Conservation (phyloP, 1,140 invertebrate genomes). For the Zaprionus vittiger region DNA sequence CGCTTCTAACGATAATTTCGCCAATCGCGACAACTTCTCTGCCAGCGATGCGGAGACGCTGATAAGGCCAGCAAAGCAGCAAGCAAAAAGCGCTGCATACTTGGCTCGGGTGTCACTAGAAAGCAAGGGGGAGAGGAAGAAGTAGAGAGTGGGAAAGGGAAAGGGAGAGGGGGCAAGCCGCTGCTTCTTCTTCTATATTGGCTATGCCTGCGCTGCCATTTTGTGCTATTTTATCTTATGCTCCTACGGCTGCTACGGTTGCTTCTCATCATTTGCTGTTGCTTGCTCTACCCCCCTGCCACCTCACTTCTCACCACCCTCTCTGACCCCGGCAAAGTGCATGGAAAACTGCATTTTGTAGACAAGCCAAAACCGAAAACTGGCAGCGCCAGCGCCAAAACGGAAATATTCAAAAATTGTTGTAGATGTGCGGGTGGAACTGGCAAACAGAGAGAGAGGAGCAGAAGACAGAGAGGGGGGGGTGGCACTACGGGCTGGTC, state of each 20-base stretch:
- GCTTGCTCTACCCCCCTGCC: neutral
- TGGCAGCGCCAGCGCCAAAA: constrained; percentile 62
- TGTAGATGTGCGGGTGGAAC: constrained; percentile 41
- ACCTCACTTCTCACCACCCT: constrained; percentile 5
- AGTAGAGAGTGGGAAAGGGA: too few species aligned
- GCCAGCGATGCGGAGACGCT: constrained; percentile 57
- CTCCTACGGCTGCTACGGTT: constrained; percentile 12
- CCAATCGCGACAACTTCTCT: constrained; percentile 69
- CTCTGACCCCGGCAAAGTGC: constrained; percentile 55
- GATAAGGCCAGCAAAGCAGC: constrained; percentile 47
- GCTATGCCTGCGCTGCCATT: constrained; percentile 51
- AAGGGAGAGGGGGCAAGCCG: too few species aligned
- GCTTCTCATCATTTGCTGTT: constrained; percentile 34
- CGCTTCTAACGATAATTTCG: constrained; percentile 52
- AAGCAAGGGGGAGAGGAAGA: neutral
- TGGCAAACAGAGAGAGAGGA: neutral
- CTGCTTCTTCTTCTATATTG: neutral
- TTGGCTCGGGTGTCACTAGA: constrained; percentile 18
- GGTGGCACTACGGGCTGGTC: constrained; percentile 28
- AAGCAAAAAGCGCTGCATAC: constrained; percentile 49
- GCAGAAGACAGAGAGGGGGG: neutral
- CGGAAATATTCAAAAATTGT: constrained; percentile 82
- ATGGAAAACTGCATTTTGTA: constrained; percentile 81
- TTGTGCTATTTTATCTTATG: constrained; percentile 44
- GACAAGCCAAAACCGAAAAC: constrained; percentile 69